phyloP scores from a whole-genome alignment of 2,888 invertebrate species.

The Stenodera caucasica region DNA sequence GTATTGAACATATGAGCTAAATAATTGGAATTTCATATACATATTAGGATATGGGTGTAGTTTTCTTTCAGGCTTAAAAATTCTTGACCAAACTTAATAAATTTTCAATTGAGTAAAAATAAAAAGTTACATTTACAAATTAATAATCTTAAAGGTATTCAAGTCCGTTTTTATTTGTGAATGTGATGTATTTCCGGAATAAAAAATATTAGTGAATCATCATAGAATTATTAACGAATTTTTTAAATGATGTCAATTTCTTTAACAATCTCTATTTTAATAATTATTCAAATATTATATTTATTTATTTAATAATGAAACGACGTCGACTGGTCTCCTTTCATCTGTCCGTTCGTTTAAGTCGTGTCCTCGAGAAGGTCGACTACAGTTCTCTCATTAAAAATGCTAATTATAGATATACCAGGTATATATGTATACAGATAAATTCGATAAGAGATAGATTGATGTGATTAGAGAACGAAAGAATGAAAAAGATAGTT shows the following conservation, averaged over 20 bases:
- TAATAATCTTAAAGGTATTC: too few relatives aligned
- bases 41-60: not conserved
- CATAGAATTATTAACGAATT: too few relatives aligned
- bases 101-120: not conserved
- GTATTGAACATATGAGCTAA: not conserved
- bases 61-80: not conserved
- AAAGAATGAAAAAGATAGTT: slow-evolving; percentile 19
- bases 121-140: too few relatives aligned
- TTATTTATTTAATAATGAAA: too few relatives aligned
- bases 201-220: not conserved
- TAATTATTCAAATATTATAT: too few relatives aligned
- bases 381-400: slow-evolving; percentile 23
- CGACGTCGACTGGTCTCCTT: not conserved
- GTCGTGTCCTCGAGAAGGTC: slow-evolving; percentile 27
- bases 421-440: too few relatives aligned
- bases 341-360: not conserved
- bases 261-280: too few relatives aligned
- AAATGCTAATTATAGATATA: slow-evolving; percentile 28
- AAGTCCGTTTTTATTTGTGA: too few relatives aligned
- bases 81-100: not conserved
- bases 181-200: not conserved
- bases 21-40: not conserved
- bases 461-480: too few relatives aligned
- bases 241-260: too few relatives aligned
- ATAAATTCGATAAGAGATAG: too few relatives aligned